Base-by-base conservation (phyloP, 1,140 invertebrate genomes). In the Drosophila mauritiana region DNA sequence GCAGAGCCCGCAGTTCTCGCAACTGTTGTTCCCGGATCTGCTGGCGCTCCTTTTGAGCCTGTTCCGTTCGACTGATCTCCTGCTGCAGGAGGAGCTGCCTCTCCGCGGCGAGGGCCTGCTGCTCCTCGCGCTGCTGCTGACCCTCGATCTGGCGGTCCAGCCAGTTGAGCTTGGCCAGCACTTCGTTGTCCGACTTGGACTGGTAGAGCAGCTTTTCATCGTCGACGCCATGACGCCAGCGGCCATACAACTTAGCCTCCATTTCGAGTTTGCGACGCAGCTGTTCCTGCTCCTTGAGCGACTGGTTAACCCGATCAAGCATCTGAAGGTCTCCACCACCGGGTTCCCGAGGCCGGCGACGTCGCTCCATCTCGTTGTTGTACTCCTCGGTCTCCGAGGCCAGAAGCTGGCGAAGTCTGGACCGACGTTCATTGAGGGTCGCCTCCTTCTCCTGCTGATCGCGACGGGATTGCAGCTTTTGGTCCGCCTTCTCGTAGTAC, bases 151-250 rank as follows among this genome's bases (percentile, higher is more conserved):
- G 83, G 27, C 93, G 93, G 63, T 94, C 93, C 42, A 94, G 77
- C 93, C 93, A 94, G 58, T 93, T 93, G 11, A 93, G 73, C 65
- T 94, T 94, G 20, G 93, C 83, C 73, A 93, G 78, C 42, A 92
- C 92, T 46, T 92, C 72, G 72, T 92, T 78, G 59, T 90, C 76
- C 34, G 82, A 68, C 55, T 84, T 80, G 46, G 92, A 84, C 31
- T 89, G 69, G 73, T 92, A 91, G 81, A 93, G 46, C 53, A 93
- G 49, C 92, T 91, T 83, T 58, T 91, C 73, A 22, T 91, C 90
- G 8, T 90, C 88, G 3, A 90, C 82, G 0, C 91, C 91, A 49
- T 92, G 82, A 22, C 93, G 84, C 93, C 93, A 94, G 20, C 93
- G 92, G 0, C 93, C 92, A 53, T 94, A 94, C 0, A 94, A 63